A percentile compares a stretch with the other conserved stretches of the same genome.
phyloP scores from a whole-genome alignment of 2,113 vertebrate genomes.

The Petroica traversi region DNA sequence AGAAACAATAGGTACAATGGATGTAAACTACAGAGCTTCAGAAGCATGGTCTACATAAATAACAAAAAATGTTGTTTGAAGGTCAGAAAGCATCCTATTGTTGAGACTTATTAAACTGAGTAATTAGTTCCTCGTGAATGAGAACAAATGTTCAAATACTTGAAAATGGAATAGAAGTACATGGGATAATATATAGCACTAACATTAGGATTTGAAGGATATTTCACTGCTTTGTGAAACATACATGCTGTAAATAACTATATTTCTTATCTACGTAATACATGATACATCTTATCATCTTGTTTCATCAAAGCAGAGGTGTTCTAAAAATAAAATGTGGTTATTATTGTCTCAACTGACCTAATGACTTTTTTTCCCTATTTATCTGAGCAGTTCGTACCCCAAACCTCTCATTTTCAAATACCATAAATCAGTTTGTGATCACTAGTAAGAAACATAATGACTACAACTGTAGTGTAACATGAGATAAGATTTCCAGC shows the following conservation, averaged over 20 bases:
- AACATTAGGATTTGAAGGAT: background rate
- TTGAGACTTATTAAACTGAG: background rate
- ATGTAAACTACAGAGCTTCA: background rate
- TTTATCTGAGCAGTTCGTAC: background rate
- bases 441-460: background rate
- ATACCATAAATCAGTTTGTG: background rate
- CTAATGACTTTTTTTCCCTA: background rate
- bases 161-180: background rate
- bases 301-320: background rate
- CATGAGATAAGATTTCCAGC: background rate
- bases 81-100: background rate
- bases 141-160: background rate
- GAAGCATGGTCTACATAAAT: background rate
- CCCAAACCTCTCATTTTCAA: background rate
- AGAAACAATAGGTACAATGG: background rate
- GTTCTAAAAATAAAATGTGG: background rate
- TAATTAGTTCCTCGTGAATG: background rate
- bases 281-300: background rate
- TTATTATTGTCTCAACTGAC: background rate
- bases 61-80: background rate
- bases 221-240: background rate
- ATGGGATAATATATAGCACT: background rate
- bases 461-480: background rate
- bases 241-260: background rate
- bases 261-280: background rate